These are phyloP conservation scores for Virgularia gustaviana DNA, from an alignment of 92 coral and sea anemone genomes.

Conservation along the genomic window DNA sequence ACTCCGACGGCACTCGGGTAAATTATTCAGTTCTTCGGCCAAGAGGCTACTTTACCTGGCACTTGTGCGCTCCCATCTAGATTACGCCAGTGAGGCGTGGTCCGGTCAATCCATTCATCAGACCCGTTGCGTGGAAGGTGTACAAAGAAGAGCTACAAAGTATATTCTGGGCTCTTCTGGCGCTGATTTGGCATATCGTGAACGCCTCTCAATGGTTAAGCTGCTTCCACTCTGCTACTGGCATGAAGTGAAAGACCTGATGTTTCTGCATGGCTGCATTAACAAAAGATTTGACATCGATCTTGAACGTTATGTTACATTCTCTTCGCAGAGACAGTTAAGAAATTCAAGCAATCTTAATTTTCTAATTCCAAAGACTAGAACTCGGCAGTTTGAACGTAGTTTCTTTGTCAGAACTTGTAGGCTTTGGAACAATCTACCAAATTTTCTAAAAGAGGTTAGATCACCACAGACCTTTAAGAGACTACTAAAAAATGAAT, in stretches of 20 bases:
- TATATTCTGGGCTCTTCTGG: conserved; percentile 22
- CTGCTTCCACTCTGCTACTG: conserved; percentile 21
- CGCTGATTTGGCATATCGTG: conserved; percentile 16
- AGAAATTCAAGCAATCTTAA: conserved; percentile 17
- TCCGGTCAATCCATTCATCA: conserved; percentile 29
- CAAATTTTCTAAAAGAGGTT: no score
- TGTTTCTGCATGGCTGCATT: conserved; percentile 30
- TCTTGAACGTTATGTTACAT: neutral
- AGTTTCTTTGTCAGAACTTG: conserved; percentile 15
- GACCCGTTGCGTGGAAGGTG: conserved; percentile 15
- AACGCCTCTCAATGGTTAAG: neutral
- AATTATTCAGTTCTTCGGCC: conserved; percentile 4
- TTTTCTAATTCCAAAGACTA: neutral
- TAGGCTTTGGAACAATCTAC: conserved; percentile 15
- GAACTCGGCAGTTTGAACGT: neutral
- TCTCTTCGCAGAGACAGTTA: neutral
- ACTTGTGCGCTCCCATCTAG: conserved; percentile 31
- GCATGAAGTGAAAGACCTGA: conserved; percentile 29
- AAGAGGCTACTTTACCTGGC: conserved; percentile 19
- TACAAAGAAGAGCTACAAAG: conserved; percentile 34
- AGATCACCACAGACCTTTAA: neutral
- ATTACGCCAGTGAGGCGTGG: conserved; percentile 42
- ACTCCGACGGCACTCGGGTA: conserved; percentile 11
- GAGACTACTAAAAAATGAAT: neutral
- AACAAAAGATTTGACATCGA: conserved; percentile 12